These are phyloP conservation scores for Wiebesia pumilae DNA, from an alignment of 1,140 invertebrate species.

Conservation along the genomic window DNA sequence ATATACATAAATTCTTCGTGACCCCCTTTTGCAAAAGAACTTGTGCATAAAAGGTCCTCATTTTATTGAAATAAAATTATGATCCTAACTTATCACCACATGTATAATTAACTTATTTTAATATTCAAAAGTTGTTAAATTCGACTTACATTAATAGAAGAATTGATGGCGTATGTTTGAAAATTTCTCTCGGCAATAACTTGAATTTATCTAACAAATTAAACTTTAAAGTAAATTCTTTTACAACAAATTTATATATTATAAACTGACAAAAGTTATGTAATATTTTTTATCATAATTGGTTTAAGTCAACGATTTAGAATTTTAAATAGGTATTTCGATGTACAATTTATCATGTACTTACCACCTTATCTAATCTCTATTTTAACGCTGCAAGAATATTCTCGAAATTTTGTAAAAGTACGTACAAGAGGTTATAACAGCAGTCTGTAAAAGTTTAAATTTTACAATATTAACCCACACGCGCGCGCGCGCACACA, in stretches of 20 bases:
- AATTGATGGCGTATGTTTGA: neutral
- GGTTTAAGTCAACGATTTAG: constrained; percentile 1
- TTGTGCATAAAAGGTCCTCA: neutral
- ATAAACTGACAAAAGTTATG: neutral
- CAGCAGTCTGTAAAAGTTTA: neutral
- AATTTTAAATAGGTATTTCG: constrained; percentile 21
- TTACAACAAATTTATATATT: neutral
- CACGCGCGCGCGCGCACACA: too few relatives aligned
- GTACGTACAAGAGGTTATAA: neutral
- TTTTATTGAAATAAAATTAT: constrained; percentile 15
- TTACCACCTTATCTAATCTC: constrained; percentile 2
- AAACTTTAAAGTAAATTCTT: neutral
- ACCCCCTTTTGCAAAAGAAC: neutral
- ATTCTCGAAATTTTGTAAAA: constrained; percentile 6
- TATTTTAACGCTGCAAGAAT: constrained; percentile 7
- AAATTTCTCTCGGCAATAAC: neutral
- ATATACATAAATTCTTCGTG: constrained; percentile 1
- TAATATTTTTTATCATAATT: neutral
- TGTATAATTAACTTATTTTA: constrained; percentile 3
- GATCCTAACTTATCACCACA: neutral
- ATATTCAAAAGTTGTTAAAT: neutral
- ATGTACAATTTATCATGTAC: neutral
- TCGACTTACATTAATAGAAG: neutral
- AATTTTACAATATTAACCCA: neutral
- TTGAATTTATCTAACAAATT: neutral